Percentiles rank a stretch among this genome's conserved stretches.
phyloP scores from a whole-genome alignment of 2,888 invertebrate species.

The Cheilosia scutellata region DNA sequence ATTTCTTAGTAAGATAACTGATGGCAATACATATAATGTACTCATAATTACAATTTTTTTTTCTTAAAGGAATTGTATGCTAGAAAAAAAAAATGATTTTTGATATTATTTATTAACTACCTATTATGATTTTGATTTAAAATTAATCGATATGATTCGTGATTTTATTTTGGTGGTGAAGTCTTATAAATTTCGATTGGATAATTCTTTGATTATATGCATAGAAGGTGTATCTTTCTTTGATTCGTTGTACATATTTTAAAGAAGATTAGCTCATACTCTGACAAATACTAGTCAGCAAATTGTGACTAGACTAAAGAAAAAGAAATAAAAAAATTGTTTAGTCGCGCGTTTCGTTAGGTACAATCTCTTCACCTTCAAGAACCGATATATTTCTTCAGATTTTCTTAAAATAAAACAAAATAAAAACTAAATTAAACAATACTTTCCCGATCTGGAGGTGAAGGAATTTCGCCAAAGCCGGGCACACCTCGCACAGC shows the following conservation, averaged over 20 bases:
- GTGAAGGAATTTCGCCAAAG: conserved; percentile 81
- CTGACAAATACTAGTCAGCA: conserved; percentile 67
- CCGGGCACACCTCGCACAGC: conserved; percentile 81
- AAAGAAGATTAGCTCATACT: conserved; percentile 49
- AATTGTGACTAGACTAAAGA: conserved; percentile 69
- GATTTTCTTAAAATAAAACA: conserved; percentile 38
- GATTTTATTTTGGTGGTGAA: conserved; percentile 73
- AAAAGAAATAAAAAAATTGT: neutral
- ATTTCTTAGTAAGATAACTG: conserved; percentile 17
- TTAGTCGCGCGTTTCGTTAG: conserved; percentile 26
- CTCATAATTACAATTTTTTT: neutral
- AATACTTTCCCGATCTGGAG: conserved; percentile 84
- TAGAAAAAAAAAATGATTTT: conserved; percentile 33
- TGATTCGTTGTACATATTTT: conserved; percentile 64
- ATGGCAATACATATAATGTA: conserved; percentile 15
- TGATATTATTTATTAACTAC: conserved; percentile 25
- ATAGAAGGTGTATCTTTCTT: conserved; percentile 41
- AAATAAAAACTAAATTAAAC: conserved; percentile 78
- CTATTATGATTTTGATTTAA: conserved; percentile 61
- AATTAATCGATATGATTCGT: conserved; percentile 69
- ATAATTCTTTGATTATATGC: conserved; percentile 64
- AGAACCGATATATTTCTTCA: conserved; percentile 15
- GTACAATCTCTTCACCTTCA: conserved; percentile 54
- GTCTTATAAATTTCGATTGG: conserved; percentile 74
- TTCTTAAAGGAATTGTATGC: neutral